Evolutionary conservation across 2,888 invertebrate species (phyloP), one percentile per base, ranked within the genome.

Genomic region (Fabriciana adippe): DNA sequence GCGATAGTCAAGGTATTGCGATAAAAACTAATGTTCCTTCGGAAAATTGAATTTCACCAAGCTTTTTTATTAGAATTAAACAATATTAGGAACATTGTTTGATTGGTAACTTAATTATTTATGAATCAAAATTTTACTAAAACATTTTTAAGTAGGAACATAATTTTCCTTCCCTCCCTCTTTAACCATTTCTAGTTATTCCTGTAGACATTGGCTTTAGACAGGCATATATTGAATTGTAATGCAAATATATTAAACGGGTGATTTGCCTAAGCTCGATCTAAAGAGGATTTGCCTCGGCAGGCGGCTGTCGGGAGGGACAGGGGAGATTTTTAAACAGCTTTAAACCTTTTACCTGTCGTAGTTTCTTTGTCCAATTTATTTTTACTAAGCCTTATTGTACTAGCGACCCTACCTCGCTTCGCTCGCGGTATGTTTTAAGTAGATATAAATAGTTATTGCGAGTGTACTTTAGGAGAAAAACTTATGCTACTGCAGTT

Each of bases 231-330:
- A 55, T 65, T 66, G 65, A 68, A 70, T 66, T 68, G 64, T 53
- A 56, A 66, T 69, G 64, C 67, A 69, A 71, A 71, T 71, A 61
- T 64, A 54, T 47, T 67, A 65, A 68, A 61, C 69, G 64, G 48
- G 60, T 54, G 56, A 66, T 71, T 67, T 71, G 59, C 60, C 53
- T 68, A 47, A 57, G 70, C 65, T 61, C 61, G 50, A 64, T 68
- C 54, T 64, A 55, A 56, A 53, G 21, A 50, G 64, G 69, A 67
- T 67, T 69, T 67, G 56, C 55, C 55, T 57, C 60, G 59, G 60
- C 60, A 61, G 48, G 11, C 54, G 54, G n/a, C 53, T 41, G 67
- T 14, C 45, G 48, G 16, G 21, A 16, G 26, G 45, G n/a, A n/a
- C 14, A 13, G n/a, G 31, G 47, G 31, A 18, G 47, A 6, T 16